Conservation (phyloP, 2,888 invertebrate genomes). For the Neria commutata region DNA sequence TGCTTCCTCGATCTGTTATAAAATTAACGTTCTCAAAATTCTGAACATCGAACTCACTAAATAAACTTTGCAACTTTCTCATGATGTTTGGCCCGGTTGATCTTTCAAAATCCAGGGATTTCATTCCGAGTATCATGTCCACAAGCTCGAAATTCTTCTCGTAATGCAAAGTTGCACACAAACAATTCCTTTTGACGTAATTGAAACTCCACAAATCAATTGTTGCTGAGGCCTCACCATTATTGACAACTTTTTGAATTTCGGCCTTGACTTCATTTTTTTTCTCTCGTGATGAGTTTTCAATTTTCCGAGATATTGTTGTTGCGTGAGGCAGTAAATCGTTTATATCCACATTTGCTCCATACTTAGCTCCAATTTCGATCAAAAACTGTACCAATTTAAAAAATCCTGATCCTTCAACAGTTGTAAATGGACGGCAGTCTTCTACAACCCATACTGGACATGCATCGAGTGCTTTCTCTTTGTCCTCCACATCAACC, state of each 20-base stretch:
- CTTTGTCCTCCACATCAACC: constrained; percentile 3
- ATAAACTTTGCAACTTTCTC: constrained; percentile 1
- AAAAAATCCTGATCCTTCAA: constrained; percentile 8
- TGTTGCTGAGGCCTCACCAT: constrained; percentile 15
- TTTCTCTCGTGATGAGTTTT: no score
- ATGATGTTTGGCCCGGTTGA: constrained; percentile 12
- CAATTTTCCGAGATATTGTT: constrained; percentile 9
- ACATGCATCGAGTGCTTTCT: not conserved
- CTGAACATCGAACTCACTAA: constrained; percentile 11
- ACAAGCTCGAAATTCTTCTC: constrained; percentile 7
- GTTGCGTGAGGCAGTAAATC: constrained; percentile 8
- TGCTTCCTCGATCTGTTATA: constrained; percentile 1
- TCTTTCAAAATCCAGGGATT: constrained; percentile 19
- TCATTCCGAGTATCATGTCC: constrained; percentile 8
- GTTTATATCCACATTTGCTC: constrained; percentile 12
- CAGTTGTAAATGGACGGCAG: constrained; percentile 7
- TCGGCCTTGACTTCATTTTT: constrained; percentile 7
- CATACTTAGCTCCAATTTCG: constrained; percentile 11
- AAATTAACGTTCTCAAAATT: constrained; percentile 15
- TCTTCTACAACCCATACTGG: constrained; percentile 9
- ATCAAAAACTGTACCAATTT: constrained; percentile 12
- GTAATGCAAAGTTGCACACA: constrained; percentile 9
- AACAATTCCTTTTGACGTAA: constrained; percentile 10
- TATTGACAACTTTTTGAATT: constrained; percentile 8
- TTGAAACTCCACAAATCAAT: constrained; percentile 17